Percentiles rank a stretch among this genome's conserved stretches.
These are phyloP conservation scores for Ptychodera flava DNA, from an alignment of 35 echinoderm and acorn worm species.

Conservation along the genomic window DNA sequence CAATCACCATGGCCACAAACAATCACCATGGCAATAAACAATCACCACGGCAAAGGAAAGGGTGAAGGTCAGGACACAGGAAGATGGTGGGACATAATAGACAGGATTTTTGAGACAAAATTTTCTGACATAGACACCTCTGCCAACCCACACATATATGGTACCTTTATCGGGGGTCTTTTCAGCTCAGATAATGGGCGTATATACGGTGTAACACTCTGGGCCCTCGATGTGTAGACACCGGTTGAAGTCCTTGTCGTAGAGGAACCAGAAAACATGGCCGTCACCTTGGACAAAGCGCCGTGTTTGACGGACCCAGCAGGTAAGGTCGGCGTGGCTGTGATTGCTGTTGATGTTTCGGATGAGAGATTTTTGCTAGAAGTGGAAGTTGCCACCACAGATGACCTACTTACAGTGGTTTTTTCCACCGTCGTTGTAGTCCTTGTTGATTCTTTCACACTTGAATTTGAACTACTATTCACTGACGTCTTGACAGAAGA, in stretches of 20 bases:
- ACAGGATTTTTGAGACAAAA: too few species aligned
- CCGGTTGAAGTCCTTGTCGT: background rate
- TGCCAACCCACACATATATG: too few species aligned
- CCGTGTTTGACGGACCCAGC: background rate
- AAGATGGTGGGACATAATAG: too few species aligned
- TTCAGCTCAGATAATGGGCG: background rate
- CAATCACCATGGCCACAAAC: too few species aligned
- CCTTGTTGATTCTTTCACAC: too few species aligned
- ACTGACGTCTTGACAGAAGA: too few species aligned
- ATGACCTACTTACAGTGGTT: background rate
- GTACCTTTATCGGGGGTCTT: background rate
- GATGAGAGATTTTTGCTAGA: background rate
- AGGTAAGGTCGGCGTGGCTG: background rate
- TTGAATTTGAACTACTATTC: too few species aligned
- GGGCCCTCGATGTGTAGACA: background rate
- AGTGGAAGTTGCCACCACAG: background rate
- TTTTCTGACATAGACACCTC: too few species aligned
- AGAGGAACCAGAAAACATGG: background rate
- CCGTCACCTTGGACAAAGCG: background rate
- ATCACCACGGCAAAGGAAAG: too few species aligned
- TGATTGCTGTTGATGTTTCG: background rate
- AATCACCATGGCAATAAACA: too few species aligned
- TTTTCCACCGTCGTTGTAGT: too few species aligned
- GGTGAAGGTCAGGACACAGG: too few species aligned
- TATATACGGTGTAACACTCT: background rate